Conservation (phyloP, 2,113 vertebrate species). For the Thomomys bottae region DNA sequence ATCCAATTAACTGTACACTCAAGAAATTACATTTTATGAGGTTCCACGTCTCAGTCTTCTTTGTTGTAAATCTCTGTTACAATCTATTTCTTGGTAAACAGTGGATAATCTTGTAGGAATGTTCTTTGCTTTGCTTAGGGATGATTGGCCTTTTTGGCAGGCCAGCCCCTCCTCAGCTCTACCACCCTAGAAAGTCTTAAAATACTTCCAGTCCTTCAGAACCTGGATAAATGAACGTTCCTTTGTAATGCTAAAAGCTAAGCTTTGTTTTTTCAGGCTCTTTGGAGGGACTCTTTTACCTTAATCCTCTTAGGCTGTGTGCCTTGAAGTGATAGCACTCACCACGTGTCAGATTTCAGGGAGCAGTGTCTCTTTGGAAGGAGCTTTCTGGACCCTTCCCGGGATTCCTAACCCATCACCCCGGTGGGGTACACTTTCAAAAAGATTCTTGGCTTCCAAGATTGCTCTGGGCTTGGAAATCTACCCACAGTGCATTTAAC, state of each 20-base stretch:
- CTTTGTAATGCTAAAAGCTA: constrained; percentile 85
- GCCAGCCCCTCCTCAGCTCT: constrained; percentile 9
- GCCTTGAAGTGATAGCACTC: constrained; percentile 84
- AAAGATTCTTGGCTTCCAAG: constrained; percentile 55
- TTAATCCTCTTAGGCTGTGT: constrained; percentile 88
- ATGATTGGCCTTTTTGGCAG: constrained; percentile 69
- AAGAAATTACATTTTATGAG: constrained; percentile 1
- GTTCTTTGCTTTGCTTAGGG: constrained; percentile 42
- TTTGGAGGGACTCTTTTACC: constrained; percentile 86
- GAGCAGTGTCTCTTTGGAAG: constrained; percentile 81
- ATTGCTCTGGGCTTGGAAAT: not conserved
- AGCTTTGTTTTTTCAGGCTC: constrained; percentile 88
- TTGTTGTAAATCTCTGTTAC: constrained; percentile 71
- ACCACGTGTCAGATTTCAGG: constrained; percentile 87
- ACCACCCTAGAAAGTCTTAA: constrained; percentile 66
- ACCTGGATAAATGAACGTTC: constrained; percentile 81
- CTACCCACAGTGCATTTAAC: constrained; percentile 20
- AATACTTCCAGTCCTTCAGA: constrained; percentile 75
- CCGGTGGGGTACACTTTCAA: constrained; percentile 68
- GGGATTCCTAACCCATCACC: constrained; percentile 66
- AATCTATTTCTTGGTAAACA: constrained; percentile 76
- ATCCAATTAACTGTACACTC: constrained; percentile 13
- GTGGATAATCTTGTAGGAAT: constrained; percentile 74
- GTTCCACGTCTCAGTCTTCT: not conserved
- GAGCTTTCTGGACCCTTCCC: constrained; percentile 86